Evolutionary conservation across 2,888 invertebrate genomes (phyloP), one percentile per base, ranked within the genome.

Genomic region (Xestia c-nigrum): DNA sequence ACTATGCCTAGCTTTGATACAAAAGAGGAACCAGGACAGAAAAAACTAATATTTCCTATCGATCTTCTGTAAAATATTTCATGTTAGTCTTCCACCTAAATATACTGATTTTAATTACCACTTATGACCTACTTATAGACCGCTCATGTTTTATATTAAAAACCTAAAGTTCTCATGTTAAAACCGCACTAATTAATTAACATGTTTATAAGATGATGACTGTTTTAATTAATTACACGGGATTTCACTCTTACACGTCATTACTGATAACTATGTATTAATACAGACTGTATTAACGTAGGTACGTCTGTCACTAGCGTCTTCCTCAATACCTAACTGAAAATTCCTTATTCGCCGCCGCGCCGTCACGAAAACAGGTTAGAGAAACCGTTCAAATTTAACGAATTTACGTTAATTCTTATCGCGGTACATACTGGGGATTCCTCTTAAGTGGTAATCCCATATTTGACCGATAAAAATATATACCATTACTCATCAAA

Each of bases 401-500:
- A 72, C 64, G 59, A 77, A 61, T 67, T 73, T 71, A 68, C 52
- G 40, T 5, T 43, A 21, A 38, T 72, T 77, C 43, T 76, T 68
- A 80, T 77, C 76, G 24, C 46, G 4, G 21, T 64, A 16, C 40
- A 24, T 40, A 75, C 61, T 40, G 59, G 82, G 68, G 61, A 80
- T 76, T 74, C 65, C 74, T 72, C 47, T 70, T 47, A 73, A 70
- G 24, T 72, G 88, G 91, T 91, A 91, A 92, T 91, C 87, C 93
- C 92, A 85, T 85, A 88, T 89, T 88, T 90, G 89, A 89, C 90
- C 88, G 90, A 92, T 92, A 92, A 89, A 87, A 89, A 89, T 85
- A 81, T 79, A 88, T 81, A 85, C 86, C 87, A 92, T 93, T 93
- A 93, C 88, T 93, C 92, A 92, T 91, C 87, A 83, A 80, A 86